Evolutionary conservation across 2,113 vertebrate species (phyloP).

Genomic region (Heterocephalus glaber): DNA sequence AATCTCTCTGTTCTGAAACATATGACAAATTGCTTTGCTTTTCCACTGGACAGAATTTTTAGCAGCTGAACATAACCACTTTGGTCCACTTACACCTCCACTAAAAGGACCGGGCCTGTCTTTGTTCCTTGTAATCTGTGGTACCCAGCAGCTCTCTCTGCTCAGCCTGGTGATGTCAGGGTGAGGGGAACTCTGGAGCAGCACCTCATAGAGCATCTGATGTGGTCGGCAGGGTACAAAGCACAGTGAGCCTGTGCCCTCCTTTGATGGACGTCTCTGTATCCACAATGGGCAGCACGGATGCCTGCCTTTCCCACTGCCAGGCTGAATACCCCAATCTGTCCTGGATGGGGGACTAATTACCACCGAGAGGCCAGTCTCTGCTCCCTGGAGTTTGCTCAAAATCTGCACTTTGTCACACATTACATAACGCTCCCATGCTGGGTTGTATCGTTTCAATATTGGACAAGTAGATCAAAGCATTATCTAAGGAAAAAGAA

Average conservation of each 20-base stretch:
- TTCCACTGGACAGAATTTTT: neutral
- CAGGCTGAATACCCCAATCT: neutral
- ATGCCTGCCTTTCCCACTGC: fast-evolving
- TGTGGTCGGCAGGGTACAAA: fast-evolving
- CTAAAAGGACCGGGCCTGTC: neutral
- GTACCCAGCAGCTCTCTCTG: neutral
- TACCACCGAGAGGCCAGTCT: neutral
- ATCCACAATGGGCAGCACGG: too few species aligned
- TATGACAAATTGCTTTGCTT: neutral
- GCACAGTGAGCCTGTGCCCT: neutral
- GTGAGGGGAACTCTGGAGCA: too few species aligned
- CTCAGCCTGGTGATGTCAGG: neutral
- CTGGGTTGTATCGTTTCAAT: neutral
- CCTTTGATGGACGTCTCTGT: neutral
- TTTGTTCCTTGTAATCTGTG: neutral
- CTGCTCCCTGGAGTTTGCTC: neutral
- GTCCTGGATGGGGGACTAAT: neutral
- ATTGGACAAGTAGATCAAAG: constrained; percentile 10
- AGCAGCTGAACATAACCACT: neutral
- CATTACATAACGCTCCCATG: neutral
- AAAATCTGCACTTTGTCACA: neutral
- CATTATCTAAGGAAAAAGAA: neutral
- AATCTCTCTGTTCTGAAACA: neutral
- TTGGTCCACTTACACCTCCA: too few species aligned
- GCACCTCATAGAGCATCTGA: too few species aligned